Evolutionary conservation across 2,113 vertebrate genomes (phyloP).

Genomic region (Lanius ludovicianus): DNA sequence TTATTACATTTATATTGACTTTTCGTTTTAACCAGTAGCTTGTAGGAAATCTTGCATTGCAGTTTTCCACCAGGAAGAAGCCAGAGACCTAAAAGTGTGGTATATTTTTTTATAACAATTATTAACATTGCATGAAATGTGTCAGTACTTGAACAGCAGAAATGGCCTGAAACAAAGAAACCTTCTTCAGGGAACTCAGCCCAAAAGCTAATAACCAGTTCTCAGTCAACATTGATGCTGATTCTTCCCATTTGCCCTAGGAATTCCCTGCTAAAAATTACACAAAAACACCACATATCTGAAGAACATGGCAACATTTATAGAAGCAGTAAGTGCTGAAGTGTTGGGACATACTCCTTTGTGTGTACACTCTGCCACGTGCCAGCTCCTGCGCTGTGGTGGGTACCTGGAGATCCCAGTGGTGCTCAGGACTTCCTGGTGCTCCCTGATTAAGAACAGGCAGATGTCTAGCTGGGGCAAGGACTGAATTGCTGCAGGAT

Average conservation of each 20-base stretch:
- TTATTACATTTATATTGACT: not conserved
- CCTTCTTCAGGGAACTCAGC: not conserved
- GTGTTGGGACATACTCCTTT: not conserved
- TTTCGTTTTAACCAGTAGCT: not conserved
- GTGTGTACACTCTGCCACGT: not conserved
- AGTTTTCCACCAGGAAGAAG: not conserved
- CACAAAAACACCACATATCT: not conserved
- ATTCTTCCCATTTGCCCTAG: not conserved
- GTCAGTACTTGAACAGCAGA: not conserved
- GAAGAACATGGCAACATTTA: not conserved
- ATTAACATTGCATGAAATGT: not conserved
- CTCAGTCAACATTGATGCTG: not conserved
- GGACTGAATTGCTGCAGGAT: not conserved
- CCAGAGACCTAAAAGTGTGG: not conserved
- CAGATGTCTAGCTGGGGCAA: not conserved
- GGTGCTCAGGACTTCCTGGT: not conserved
- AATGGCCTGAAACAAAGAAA: not conserved
- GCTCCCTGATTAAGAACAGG: not conserved
- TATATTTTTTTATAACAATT: not conserved
- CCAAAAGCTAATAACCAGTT: not conserved
- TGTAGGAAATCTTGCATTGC: not conserved
- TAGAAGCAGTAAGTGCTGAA: not conserved
- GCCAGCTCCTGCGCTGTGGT: not conserved
- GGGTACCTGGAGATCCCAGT: not conserved
- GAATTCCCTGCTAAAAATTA: not conserved